Percentiles rank a stretch among this genome's conserved stretches.
Evolutionary conservation across 2,113 vertebrate species (phyloP).

Genomic region (Mustela lutreola): DNA sequence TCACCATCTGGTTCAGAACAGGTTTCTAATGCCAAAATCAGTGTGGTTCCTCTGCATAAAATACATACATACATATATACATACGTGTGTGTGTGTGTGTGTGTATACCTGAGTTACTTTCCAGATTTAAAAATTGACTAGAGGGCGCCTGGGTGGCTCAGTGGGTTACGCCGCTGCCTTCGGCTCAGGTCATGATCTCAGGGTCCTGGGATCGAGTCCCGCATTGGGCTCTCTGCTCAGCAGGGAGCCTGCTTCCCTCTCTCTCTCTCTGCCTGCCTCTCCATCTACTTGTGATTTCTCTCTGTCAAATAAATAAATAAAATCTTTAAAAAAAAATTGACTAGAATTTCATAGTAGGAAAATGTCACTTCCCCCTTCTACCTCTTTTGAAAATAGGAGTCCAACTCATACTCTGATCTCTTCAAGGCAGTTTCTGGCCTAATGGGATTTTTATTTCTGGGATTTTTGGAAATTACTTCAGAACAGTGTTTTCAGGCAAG

Average conservation of each 20-base stretch:
- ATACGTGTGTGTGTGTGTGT: too few species aligned
- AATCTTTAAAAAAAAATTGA: background rate
- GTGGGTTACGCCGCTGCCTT: too few species aligned
- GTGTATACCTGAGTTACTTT: background rate
- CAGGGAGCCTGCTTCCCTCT: too few species aligned
- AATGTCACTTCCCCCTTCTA: background rate
- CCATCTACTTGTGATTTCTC: too few species aligned
- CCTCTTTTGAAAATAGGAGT: background rate
- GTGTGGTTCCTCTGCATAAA: background rate
- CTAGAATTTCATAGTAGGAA: background rate
- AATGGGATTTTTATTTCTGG: constrained; percentile 36
- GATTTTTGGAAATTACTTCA: constrained; percentile 15
- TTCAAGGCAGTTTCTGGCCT: background rate
- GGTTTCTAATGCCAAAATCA: background rate
- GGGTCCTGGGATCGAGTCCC: too few species aligned
- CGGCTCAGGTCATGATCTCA: too few species aligned
- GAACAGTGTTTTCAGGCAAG: constrained; percentile 1
- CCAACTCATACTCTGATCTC: background rate
- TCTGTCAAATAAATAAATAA: too few species aligned
- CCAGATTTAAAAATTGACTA: constrained; percentile 5
- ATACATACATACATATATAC: too few species aligned
- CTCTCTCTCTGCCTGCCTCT: too few species aligned
- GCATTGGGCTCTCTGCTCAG: too few species aligned
- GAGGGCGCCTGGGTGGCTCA: too few species aligned
- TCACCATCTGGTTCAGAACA: background rate